These are phyloP conservation scores for Leptoclinus maculatus DNA, from an alignment of 2,797 vertebrate genomes.

Conservation along the genomic window DNA sequence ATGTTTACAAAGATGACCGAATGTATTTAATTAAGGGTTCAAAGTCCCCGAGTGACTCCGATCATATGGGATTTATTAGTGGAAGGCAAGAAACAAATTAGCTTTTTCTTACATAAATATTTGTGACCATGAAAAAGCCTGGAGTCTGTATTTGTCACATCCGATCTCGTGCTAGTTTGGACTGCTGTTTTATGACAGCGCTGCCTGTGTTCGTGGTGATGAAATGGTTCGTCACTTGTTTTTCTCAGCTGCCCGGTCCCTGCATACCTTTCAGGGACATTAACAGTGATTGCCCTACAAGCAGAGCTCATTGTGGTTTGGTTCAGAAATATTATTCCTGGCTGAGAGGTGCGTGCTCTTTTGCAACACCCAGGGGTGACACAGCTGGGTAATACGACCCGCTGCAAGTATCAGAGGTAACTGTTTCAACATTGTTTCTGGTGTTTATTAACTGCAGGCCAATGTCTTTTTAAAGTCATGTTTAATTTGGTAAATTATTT, in stretches of 20 bases:
- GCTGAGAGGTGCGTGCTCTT: conserved; percentile 62
- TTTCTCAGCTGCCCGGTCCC: conserved; percentile 43
- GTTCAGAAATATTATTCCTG: conserved; percentile 77
- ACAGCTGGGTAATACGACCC: conserved; percentile 70
- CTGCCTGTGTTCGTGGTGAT: conserved; percentile 42
- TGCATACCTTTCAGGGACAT: conserved; percentile 65
- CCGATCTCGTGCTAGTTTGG: conserved; percentile 32
- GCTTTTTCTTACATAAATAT: conserved; percentile 65
- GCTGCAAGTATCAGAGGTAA: conserved; percentile 64
- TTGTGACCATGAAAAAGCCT: conserved; percentile 45
- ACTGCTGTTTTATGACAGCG: conserved; percentile 46
- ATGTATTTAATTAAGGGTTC: conserved; percentile 59
- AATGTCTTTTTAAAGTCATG: conserved; percentile 57
- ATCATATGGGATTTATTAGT: conserved; percentile 62
- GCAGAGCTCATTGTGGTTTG: conserved; percentile 55
- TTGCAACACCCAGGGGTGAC: conserved; percentile 80
- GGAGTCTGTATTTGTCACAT: conserved; percentile 61
- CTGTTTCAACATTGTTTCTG: conserved; percentile 77
- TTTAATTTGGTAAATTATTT: conserved; percentile 67
- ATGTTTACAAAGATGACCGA: conserved; percentile 65
- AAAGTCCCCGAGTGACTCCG: conserved; percentile 42
- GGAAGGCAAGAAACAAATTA: conserved; percentile 51
- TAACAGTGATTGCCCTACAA: conserved; percentile 62
- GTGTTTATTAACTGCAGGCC: conserved; percentile 56
- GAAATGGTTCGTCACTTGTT: conserved; percentile 61